These are phyloP conservation scores for Drosophila yakuba DNA, from an alignment of 1,140 invertebrate genomes.

Conservation along the genomic window DNA sequence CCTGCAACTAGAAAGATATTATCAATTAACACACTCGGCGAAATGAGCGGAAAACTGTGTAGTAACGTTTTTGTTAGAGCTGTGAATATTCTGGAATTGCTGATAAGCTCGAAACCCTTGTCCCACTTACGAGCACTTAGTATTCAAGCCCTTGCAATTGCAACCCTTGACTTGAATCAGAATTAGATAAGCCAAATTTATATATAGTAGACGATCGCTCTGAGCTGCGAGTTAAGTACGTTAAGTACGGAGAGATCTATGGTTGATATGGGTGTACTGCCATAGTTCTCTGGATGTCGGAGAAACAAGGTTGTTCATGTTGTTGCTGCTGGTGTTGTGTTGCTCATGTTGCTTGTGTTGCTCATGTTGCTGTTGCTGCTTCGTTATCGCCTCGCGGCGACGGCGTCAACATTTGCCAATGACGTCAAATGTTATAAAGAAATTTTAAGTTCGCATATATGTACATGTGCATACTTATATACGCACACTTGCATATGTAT, in stretches of 20 bases:
- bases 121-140: constrained; percentile 4
- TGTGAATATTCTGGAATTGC: neutral
- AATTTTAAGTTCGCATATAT: constrained; percentile 47
- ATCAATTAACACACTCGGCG: too few species aligned
- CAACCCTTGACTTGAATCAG: constrained; percentile 2
- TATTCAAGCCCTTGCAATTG: constrained; percentile 8
- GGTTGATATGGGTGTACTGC: constrained; percentile 5
- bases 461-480: neutral
- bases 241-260: neutral
- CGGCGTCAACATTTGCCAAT: constrained; percentile 67
- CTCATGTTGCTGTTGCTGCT: constrained; percentile 37
- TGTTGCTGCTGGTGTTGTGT: constrained; percentile 1
- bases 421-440: constrained; percentile 76
- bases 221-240: neutral
- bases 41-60: neutral
- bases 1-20: neutral
- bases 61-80: neutral
- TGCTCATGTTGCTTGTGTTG: constrained; percentile 38
- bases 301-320: neutral
- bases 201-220: constrained; percentile 3
- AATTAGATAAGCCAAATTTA: constrained; percentile 9
- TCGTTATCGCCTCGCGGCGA: constrained; percentile 61
- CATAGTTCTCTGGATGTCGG: constrained; percentile 1
- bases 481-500: neutral
- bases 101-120: neutral